A percentile compares a stretch with the other conserved stretches of the same genome.
Conservation (phyloP, 1,140 invertebrate genomes). For the Neotoxoptera formosana region DNA sequence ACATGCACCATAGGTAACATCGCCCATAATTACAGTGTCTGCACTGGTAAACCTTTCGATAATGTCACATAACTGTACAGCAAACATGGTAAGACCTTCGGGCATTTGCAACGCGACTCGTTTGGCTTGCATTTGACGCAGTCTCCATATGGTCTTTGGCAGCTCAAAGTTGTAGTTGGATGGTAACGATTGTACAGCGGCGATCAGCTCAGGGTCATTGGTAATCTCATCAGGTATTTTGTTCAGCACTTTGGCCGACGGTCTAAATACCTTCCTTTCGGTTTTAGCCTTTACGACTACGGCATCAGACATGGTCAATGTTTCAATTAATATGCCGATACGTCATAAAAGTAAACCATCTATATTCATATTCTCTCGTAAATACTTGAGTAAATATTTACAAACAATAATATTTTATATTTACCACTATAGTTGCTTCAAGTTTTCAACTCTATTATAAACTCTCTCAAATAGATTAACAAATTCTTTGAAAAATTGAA, state of each 20-base stretch:
- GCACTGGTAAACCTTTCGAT: constrained; percentile 91
- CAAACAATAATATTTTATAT: neutral
- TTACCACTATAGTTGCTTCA: too few species aligned
- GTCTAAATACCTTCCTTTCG: constrained; percentile 78
- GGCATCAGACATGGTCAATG: constrained; percentile 60
- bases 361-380: neutral
- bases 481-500: neutral
- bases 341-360: neutral
- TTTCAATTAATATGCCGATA: neutral
- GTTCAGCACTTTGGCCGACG: constrained; percentile 72
- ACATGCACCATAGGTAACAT: constrained; percentile 98
- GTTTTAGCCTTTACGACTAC: constrained; percentile 79
- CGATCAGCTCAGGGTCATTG: constrained; percentile 78
- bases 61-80: constrained; percentile 93
- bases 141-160: constrained; percentile 97
- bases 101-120: constrained; percentile 96
- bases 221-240: constrained; percentile 86
- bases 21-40: constrained; percentile 95
- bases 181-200: constrained; percentile 80
- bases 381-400: neutral
- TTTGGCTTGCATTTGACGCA: constrained; percentile 81
- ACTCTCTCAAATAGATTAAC: neutral
- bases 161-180: constrained; percentile 99
- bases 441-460: too few species aligned
- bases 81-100: constrained; percentile 91